Evolutionary conservation across 2,113 vertebrate genomes (phyloP), one percentile per base, ranked within the genome.

Genomic region (Azemiops feae): DNA sequence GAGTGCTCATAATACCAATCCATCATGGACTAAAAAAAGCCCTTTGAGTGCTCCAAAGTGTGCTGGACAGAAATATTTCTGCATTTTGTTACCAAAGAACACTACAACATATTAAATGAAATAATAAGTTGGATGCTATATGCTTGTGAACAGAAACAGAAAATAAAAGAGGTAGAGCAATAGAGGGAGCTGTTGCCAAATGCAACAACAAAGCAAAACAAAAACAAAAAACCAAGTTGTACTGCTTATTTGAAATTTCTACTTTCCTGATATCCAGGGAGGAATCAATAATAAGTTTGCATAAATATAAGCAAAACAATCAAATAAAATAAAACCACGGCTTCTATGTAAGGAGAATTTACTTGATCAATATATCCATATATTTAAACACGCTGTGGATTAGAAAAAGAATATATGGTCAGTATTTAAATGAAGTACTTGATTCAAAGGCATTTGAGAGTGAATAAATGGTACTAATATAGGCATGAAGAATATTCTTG

Each of bases 111-210:
- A 45, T 4, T 92, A 92, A 89, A 92, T 95, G 22, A 87, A 53
- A 91, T 27, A 20, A 1, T 53, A 52, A 10, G 1, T 91, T 45
- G 25, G 5, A 92, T 88, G 1, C 43, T 27, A 1, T 57, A 47
- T 0, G 0, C 55, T 39, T 39, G n/a, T 1, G 95, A 91, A 88
- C 7, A 55, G 11, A 52, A 4, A 52, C 18, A 30, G 43, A 87
- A 45, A 50, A 91, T 39, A 91, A 89, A 64, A 3, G 85, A 1
- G 90, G 1, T 8, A 0, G 0, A 95, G 39, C 96, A 2, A 52
- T 87, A 97, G 97, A 95, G 96, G 96, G 97, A 95, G 97, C 96
- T 95, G 93, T 97, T 95, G 93, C 4, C 93, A 94, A 95, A 85
- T 25, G 87, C 9, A 93, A 96, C 89, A 89, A 89, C 88, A 57